Evolutionary conservation across 2,888 invertebrate genomes (phyloP), one percentile per base, ranked within the genome.

Genomic region (Ethmia dodecea): DNA sequence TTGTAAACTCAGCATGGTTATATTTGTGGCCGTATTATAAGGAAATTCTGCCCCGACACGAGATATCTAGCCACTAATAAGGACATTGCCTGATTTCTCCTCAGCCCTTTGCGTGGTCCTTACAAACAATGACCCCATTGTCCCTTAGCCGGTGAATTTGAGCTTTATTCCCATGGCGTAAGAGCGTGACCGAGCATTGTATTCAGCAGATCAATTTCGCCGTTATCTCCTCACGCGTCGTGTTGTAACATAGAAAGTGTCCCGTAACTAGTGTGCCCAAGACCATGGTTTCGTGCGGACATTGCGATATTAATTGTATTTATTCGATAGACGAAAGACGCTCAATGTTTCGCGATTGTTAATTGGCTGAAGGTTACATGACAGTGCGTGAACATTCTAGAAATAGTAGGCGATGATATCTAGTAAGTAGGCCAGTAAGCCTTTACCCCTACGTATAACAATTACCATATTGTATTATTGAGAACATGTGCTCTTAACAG

Each of bases 241-340:
- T 64, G 63, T 59, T 58, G 55, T 51, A 52, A 54, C 38, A 27
- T 40, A 77, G 76, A 79, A 77, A 78, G 79, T 79, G 78, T 77
- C 74, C 67, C 71, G 62, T 58, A 50, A 43, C 40, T 60, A 57
- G 56, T 57, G 65, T 60, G 60, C 43, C 66, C 45, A 57, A 44
- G 38, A 34, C 18, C 13, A 31, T n/a, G n/a, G n/a, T n/a, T n/a
- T n/a, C n/a, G n/a, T n/a, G n/a, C n/a, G n/a, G n/a, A n/a, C n/a
- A n/a, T n/a, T n/a, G n/a, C n/a, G n/a, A n/a, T n/a, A n/a, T n/a
- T n/a, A n/a, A n/a, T n/a, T n/a, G n/a, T n/a, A n/a, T n/a, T n/a
- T n/a, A n/a, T n/a, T n/a, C n/a, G n/a, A n/a, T n/a, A n/a, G n/a
- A n/a, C n/a, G n/a, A n/a, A n/a, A n/a, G n/a, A n/a, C n/a, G n/a